Conservation (phyloP, 1,140 invertebrate species). For the Lordiphosa clarofinis region DNA sequence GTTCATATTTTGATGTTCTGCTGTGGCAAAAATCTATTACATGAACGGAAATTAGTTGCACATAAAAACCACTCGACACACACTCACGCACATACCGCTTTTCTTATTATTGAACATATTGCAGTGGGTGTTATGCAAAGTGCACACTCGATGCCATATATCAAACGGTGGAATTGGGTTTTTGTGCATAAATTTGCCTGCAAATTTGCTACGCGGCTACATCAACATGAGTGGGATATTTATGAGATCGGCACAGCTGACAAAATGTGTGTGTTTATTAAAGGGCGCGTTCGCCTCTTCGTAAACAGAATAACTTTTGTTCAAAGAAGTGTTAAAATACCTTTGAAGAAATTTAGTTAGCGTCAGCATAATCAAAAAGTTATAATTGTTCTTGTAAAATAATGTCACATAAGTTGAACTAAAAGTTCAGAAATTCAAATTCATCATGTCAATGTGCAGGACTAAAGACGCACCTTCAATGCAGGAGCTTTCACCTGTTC, state of each 20-base stretch:
- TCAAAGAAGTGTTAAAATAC: no score
- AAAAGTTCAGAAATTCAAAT: no score
- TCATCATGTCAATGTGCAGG: no score
- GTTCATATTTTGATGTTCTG: constrained; percentile 5
- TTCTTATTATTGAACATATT: constrained; percentile 40
- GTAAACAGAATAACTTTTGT: no score
- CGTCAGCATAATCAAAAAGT: no score
- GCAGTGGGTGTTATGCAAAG: constrained; percentile 51
- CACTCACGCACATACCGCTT: constrained; percentile 13
- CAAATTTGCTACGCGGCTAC: constrained; percentile 20
- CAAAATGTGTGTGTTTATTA: constrained; percentile 2
- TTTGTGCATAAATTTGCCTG: constrained; percentile 50
- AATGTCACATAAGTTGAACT: no score
- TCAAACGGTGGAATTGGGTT: constrained; percentile 24
- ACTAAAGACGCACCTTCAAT: no score
- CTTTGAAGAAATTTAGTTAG: no score
- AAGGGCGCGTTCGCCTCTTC: background rate
- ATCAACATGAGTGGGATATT: constrained; percentile 27
- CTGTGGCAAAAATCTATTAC: constrained; percentile 31
- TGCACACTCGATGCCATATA: constrained; percentile 20
- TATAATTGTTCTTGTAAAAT: no score
- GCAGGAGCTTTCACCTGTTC: no score
- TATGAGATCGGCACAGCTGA: constrained; percentile 25
- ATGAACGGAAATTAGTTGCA: constrained; percentile 52
- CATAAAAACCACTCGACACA: background rate